These are phyloP conservation scores for Notoglanidium macrostoma DNA, from an alignment of 2,797 vertebrate species.

Conservation along the genomic window DNA sequence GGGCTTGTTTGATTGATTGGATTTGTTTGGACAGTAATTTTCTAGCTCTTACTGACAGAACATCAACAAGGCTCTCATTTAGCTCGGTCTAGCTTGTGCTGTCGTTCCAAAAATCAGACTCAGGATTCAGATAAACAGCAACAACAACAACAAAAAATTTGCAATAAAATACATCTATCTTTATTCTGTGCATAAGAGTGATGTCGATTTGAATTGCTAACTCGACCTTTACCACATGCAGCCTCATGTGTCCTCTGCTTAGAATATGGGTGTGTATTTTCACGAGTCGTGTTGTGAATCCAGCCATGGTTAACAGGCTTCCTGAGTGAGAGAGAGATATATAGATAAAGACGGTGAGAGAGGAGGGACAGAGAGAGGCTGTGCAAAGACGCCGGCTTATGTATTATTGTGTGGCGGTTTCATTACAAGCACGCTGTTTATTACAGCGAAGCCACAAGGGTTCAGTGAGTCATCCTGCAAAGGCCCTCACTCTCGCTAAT, in stretches of 20 bases:
- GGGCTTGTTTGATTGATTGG: background rate
- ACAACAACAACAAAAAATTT: background rate
- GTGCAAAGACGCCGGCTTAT: slow-evolving; percentile 31
- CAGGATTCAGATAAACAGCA: background rate
- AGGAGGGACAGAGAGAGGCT: slow-evolving; percentile 8
- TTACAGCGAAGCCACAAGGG: slow-evolving; percentile 49
- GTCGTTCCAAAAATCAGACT: background rate
- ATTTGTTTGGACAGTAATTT: background rate
- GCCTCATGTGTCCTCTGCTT: slow-evolving; percentile 8
- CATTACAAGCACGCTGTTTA: slow-evolving; percentile 46
- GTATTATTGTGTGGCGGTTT: slow-evolving; percentile 49
- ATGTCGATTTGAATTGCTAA: slow-evolving; percentile 42
- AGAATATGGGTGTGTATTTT: slow-evolving; percentile 30
- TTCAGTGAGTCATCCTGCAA: slow-evolving; percentile 50
- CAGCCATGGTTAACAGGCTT: slow-evolving; percentile 29
- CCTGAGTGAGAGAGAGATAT: slow-evolving; percentile 9
- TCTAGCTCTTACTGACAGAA: background rate
- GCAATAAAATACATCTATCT: background rate
- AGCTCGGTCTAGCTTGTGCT: background rate
- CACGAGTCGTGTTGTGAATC: slow-evolving; percentile 26
- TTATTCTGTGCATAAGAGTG: background rate
- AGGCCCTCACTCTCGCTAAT: slow-evolving; percentile 17
- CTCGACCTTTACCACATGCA: slow-evolving; percentile 36
- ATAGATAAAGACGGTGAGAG: slow-evolving; percentile 17
- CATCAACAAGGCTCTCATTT: background rate